These are phyloP conservation scores for Zelleria hepariella DNA, from an alignment of 2,888 invertebrate species.

Conservation along the genomic window DNA sequence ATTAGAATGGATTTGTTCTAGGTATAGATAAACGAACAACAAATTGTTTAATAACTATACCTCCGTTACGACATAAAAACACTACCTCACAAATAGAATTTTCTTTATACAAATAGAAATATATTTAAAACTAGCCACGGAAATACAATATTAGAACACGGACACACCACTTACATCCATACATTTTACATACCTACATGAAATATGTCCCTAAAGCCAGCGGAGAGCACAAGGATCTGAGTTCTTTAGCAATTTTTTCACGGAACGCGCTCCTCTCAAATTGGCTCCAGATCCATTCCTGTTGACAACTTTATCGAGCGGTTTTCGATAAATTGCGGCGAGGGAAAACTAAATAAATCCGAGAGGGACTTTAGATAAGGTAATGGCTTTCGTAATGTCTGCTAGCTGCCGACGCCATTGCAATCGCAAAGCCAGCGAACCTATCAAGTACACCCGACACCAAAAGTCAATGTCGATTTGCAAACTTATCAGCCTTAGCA, in stretches of 20 bases:
- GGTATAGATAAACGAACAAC: too few relatives aligned
- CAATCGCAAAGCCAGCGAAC: constrained; percentile 58
- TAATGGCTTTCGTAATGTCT: constrained; percentile 70
- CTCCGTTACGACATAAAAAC: too few relatives aligned
- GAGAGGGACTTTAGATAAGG: constrained; percentile 72
- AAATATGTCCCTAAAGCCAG: background rate
- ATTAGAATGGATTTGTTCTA: too few relatives aligned
- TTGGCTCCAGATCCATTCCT: constrained; percentile 68
- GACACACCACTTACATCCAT: too few relatives aligned
- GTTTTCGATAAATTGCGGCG: constrained; percentile 71
- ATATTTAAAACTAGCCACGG: too few relatives aligned
- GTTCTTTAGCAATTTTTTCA: constrained; percentile 26
- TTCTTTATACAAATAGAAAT: too few relatives aligned
- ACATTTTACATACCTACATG: too few relatives aligned
- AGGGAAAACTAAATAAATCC: constrained; percentile 72
- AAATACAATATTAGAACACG: too few relatives aligned
- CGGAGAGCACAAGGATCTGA: background rate
- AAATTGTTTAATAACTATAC: too few relatives aligned
- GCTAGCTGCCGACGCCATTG: constrained; percentile 59
- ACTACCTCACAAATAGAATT: too few relatives aligned
- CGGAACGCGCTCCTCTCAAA: constrained; percentile 54
- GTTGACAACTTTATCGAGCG: constrained; percentile 72
- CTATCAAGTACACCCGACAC: constrained; percentile 27
- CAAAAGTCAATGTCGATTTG: background rate
- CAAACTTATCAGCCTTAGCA: too few relatives aligned